These are phyloP conservation scores for Plagodis pulveraria DNA, from an alignment of 2,888 invertebrate genomes.

Conservation along the genomic window DNA sequence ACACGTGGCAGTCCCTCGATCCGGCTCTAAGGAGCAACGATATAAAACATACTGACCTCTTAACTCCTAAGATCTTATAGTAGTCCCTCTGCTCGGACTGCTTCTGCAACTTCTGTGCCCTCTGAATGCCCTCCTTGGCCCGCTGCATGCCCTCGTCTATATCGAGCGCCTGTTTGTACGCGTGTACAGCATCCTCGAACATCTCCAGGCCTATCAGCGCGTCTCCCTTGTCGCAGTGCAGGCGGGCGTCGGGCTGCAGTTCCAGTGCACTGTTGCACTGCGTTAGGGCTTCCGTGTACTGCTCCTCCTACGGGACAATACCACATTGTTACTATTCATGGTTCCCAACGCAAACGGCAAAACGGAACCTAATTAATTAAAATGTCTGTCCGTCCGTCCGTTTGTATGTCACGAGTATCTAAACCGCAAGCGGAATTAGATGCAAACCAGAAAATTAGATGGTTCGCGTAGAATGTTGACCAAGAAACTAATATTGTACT, in stretches of 20 bases:
- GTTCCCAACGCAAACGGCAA: no score
- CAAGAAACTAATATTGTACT: no score
- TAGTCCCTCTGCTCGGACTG: constrained; percentile 97
- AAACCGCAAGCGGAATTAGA: no score
- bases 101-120: constrained; percentile 96
- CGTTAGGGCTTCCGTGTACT: constrained; percentile 88
- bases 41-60: constrained; percentile 75
- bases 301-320: constrained; percentile 84
- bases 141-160: constrained; percentile 91
- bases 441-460: no score
- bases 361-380: no score
- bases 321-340: background rate
- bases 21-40: no score
- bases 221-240: constrained; percentile 96
- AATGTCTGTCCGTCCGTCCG: no score
- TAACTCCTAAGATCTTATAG: constrained; percentile 98
- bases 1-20: no score
- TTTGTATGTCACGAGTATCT: no score
- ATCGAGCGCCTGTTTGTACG: constrained; percentile 94
- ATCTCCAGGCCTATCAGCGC: constrained; percentile 95
- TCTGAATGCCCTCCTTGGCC: constrained; percentile 94
- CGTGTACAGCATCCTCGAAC: constrained; percentile 95
- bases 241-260: constrained; percentile 89
- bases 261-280: constrained; percentile 93
- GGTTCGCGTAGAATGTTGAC: no score